Base-by-base conservation (phyloP, 2,113 vertebrate genomes). In the Oryzias curvinotus region DNA sequence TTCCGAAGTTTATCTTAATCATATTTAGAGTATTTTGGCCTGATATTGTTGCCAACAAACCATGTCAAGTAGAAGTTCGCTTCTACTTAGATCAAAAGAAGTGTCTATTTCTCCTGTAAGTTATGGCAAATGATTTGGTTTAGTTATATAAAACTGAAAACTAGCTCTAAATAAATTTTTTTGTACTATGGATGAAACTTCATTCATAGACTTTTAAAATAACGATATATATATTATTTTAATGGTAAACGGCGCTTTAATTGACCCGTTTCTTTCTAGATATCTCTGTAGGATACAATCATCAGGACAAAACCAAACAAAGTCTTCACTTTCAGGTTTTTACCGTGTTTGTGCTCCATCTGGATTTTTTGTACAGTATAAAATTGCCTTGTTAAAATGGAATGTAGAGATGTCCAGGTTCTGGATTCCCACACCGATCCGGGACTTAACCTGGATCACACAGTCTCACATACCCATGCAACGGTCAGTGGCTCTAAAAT, bases 1-100 rank as follows among this genome's bases (percentile, higher is more conserved):
- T 52, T 55, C 16, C 47, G 47, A 58, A 58, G 63, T 52, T 58
- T n/a, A 45, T 57, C 48, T 47, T 7, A 19, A 7, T 42, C 18
- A 56, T 48, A 18, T 56, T 42, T 2, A 17, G n/a, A 25, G 41
- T 62, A 65, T 41, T 17, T 62, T 12, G 14, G 7, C 18, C 30
- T 30, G 8, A 3, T n/a, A 8, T 7, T 3, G 17, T 25, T 26
- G 54, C 70, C 73, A 50, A 52, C 46, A 69, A 72, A 49, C 47
- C 36, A 61, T 72, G 55, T 46, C 6, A 15, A 21, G 25, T 44
- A 15, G 13, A 58, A 54, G 7, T 41, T n/a, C 30, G 18, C 26
- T 42, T 5, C 12, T 19, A 14, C n/a, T 54, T 62, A 15, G 3
- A 36, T 36, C 8, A 36, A 36, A 10, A 5, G 6, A 28, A 7